phyloP scores from a whole-genome alignment of 2,888 invertebrate species.

The Selenia dentaria region DNA sequence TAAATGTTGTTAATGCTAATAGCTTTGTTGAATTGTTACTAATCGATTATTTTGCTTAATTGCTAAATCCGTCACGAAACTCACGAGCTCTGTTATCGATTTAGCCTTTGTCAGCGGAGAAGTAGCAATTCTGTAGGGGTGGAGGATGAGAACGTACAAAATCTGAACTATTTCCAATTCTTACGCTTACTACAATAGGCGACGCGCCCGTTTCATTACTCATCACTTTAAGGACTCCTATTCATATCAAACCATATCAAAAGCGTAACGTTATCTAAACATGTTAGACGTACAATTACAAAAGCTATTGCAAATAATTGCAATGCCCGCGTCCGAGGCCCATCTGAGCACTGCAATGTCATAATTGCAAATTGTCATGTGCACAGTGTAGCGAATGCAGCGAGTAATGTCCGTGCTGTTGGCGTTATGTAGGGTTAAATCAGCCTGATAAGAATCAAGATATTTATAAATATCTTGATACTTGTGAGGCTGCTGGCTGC shows the following conservation, averaged over 20 bases:
- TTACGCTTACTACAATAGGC: no score
- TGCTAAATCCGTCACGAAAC: not conserved
- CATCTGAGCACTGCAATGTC: slow-evolving; percentile 5
- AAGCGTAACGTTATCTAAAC: no score
- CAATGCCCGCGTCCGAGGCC: slow-evolving; percentile 9
- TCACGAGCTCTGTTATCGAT: not conserved
- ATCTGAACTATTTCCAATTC: no score
- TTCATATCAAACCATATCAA: not conserved
- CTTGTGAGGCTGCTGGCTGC: no score
- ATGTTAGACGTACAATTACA: slow-evolving; percentile 4
- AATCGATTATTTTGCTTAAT: slow-evolving; percentile 6
- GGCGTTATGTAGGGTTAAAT: no score
- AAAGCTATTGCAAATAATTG: slow-evolving; percentile 12
- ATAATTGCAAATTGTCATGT: slow-evolving; percentile 14
- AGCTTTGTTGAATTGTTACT: slow-evolving; percentile 1
- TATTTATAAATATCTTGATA: no score
- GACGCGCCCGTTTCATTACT: no score
- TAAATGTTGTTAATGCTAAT: slow-evolving; percentile 9
- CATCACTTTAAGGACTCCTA: no score
- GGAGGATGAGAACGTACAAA: no score
- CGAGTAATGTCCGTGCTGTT: not conserved
- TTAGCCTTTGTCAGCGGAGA: not conserved
- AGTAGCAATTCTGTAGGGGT: no score
- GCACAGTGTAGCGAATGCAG: slow-evolving; percentile 4
- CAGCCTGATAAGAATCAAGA: no score